Base-by-base conservation (phyloP, 2,888 invertebrate genomes). In the Amiota communis region DNA sequence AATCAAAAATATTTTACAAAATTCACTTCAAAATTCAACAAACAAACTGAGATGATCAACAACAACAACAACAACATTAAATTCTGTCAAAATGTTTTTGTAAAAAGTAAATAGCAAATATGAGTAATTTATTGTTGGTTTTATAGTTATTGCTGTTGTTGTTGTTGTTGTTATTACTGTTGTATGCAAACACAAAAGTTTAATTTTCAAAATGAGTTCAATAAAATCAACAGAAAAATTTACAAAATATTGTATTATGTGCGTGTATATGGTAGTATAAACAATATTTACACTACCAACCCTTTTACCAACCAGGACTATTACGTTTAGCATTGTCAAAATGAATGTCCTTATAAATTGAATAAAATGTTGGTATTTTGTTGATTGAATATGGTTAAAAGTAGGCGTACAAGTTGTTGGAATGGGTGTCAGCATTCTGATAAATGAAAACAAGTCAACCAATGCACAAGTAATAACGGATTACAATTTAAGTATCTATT, bases 391-490 rank as follows among this genome's bases (percentile, higher is more conserved):
- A 36, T n/a, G n/a, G 53, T n/a, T 12, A n/a, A 11, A 51, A 51
- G 53, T 51, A n/a, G 36, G 20, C 36, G 63, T 36, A 23, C n/a
- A 63, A 9, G 11, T 63, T 63, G 46, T 4, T n/a, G 46, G 20
- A 36, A 20, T 9, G 11, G 15, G 63, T 12, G 61, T 2, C 23
- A 23, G n/a, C 1, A 15, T 61, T 9, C 61, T 15, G 46, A 9
- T 47, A 47, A 13, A 13, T 64, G 10, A 20, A 6, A 47, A 65
- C 48, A 17, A 65, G 47, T 65, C 9, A 77, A 74, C 78, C 77
- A 79, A 79, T 81, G 75, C 75, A 75, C 51, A 67, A 71, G 79
- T 79, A 81, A 80, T 77, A 83, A 80, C 80, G 80, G 80, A 78
- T 84, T 78, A 77, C 81, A 76, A 73, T 74, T 75, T 76, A 74